Percentiles rank a stretch among this genome's conserved stretches.
These are phyloP conservation scores for Oceanites oceanicus DNA, from an alignment of 2,113 vertebrate species.

Conservation along the genomic window DNA sequence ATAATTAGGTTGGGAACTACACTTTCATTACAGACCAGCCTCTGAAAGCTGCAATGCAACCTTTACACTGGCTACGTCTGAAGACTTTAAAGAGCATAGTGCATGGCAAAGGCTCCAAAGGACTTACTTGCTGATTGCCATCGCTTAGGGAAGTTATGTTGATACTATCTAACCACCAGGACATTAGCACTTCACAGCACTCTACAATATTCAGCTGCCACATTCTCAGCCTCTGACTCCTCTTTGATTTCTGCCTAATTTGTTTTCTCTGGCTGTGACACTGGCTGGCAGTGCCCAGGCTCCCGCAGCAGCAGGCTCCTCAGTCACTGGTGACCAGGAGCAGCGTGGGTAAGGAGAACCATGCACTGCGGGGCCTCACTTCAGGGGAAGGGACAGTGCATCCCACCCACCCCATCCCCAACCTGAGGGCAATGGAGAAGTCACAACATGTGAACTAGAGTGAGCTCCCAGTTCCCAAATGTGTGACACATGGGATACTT, in stretches of 20 bases:
- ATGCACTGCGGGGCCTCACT: fast-evolving
- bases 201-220: not conserved
- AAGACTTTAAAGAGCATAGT: not conserved
- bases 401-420: not conserved
- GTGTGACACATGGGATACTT: not conserved
- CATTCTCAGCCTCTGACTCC: not conserved
- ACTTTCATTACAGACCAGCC: not conserved
- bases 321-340: not conserved
- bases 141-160: fast-evolving
- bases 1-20: not conserved
- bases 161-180: not conserved
- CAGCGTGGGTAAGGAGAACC: not conserved
- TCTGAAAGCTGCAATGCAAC: not conserved
- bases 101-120: not conserved
- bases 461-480: not conserved
- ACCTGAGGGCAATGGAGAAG: fast-evolving
- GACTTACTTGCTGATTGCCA: not conserved
- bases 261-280: not conserved
- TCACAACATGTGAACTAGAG: not conserved
- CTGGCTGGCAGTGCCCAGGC: fast-evolving
- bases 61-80: not conserved
- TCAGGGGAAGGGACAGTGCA: not conserved
- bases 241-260: not conserved
- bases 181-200: not conserved
- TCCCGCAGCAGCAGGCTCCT: not conserved